Evolutionary conservation across 1,140 invertebrate genomes (phyloP).

Genomic region (Bombus turneri): DNA sequence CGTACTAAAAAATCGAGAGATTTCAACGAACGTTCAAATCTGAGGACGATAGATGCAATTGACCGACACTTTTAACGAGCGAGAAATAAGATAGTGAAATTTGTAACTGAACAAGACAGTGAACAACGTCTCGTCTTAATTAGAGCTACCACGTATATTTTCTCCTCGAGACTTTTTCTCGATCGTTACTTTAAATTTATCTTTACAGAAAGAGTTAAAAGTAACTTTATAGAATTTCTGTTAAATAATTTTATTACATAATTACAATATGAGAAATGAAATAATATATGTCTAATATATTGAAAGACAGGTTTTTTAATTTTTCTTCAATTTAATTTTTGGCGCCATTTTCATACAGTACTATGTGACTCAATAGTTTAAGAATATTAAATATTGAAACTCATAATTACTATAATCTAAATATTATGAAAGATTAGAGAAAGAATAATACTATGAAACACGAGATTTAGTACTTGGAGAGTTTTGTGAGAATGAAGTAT

Average conservation of each 20-base stretch:
- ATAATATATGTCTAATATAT: too few relatives aligned
- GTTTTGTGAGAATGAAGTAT: neutral
- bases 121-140: too few relatives aligned
- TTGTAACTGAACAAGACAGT: neutral
- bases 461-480: neutral
- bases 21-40: neutral
- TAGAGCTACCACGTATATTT: too few relatives aligned
- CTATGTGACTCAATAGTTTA: neutral
- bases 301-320: too few relatives aligned
- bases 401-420: neutral
- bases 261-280: too few relatives aligned
- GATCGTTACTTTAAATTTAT: too few relatives aligned
- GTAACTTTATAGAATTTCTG: too few relatives aligned
- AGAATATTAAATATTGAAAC: neutral
- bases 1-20: neutral
- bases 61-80: slow-evolving; percentile 18
- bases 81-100: neutral
- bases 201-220: too few relatives aligned
- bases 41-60: neutral
- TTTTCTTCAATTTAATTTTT: too few relatives aligned
- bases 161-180: too few relatives aligned
- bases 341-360: too few relatives aligned
- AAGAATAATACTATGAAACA: neutral
- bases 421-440: neutral
- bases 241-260: too few relatives aligned